Percentiles rank a stretch among this genome's conserved stretches.
These are phyloP conservation scores for Orthosia gracilis DNA, from an alignment of 2,888 invertebrate species.

Conservation along the genomic window DNA sequence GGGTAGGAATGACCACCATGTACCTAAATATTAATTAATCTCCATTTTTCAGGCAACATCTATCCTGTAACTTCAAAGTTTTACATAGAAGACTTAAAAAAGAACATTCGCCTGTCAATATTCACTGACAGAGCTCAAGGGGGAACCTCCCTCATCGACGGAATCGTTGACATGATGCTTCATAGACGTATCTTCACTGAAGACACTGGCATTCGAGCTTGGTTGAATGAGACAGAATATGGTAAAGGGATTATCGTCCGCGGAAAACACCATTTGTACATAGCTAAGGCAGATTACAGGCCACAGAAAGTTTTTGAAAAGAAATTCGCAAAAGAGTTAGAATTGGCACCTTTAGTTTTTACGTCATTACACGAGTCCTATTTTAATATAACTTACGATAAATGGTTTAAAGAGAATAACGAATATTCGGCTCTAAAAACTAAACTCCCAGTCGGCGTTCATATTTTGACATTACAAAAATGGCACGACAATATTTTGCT, in stretches of 20 bases:
- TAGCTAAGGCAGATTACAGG: slow-evolving; percentile 76
- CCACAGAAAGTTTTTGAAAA: slow-evolving; percentile 81
- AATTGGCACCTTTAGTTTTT: slow-evolving; percentile 73
- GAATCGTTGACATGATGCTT: slow-evolving; percentile 95
- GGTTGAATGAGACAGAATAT: slow-evolving; percentile 75
- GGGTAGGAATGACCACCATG: no score
- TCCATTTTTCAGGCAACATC: slow-evolving; percentile 93
- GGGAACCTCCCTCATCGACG: slow-evolving; percentile 94
- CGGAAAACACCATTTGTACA: slow-evolving; percentile 80
- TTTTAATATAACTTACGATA: slow-evolving; percentile 21
- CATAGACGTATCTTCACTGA: slow-evolving; percentile 96
- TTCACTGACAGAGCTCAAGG: slow-evolving; percentile 96
- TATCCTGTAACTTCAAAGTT: slow-evolving; percentile 98
- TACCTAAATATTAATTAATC: background rate
- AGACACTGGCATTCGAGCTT: slow-evolving; percentile 89
- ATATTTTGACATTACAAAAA: slow-evolving; percentile 94
- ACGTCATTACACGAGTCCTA: slow-evolving; percentile 58
- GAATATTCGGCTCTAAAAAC: slow-evolving; percentile 87
- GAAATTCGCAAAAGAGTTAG: slow-evolving; percentile 81
- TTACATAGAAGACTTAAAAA: slow-evolving; percentile 91
- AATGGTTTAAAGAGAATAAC: slow-evolving; percentile 84
- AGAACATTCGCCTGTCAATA: slow-evolving; percentile 90
- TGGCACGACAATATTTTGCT: slow-evolving; percentile 93
- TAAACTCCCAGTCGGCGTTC: slow-evolving; percentile 93
- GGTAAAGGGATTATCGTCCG: slow-evolving; percentile 69